Percentiles rank a stretch among this genome's conserved stretches.
Conservation (phyloP, 2,888 invertebrate genomes). For the Dasypolia templi region DNA sequence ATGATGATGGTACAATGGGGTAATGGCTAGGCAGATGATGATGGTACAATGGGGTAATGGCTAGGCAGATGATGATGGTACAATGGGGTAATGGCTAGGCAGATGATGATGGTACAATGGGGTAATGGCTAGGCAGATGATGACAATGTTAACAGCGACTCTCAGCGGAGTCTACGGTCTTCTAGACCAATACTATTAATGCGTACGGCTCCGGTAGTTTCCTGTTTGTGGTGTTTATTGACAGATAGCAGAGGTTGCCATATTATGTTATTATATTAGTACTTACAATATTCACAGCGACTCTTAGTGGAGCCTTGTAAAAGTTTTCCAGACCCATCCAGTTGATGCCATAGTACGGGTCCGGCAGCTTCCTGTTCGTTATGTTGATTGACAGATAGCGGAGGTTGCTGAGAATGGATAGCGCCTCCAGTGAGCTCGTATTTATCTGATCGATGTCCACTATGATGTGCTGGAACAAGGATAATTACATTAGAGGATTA, state of each 20-base stretch:
- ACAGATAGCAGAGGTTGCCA: conserved; percentile 70
- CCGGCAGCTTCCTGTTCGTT: conserved; percentile 58
- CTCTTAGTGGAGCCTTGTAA: conserved; percentile 70
- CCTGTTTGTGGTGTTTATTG: conserved; percentile 74
- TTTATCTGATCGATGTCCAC: conserved; percentile 80
- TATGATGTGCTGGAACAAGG: conserved; percentile 76
- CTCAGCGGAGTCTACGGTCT: conserved; percentile 65
- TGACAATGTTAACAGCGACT: conserved; percentile 81
- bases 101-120: too few species aligned
- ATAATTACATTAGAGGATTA: not conserved
- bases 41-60: too few species aligned
- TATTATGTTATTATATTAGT: conserved; percentile 2
- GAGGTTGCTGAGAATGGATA: conserved; percentile 74
- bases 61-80: too few species aligned
- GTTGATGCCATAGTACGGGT: conserved; percentile 66
- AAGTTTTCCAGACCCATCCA: conserved; percentile 73
- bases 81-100: too few species aligned
- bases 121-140: too few species aligned
- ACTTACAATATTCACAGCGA: conserved; percentile 83
- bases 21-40: too few species aligned
- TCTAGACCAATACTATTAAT: conserved; percentile 76
- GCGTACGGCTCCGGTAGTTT: conserved; percentile 47
- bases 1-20: too few species aligned
- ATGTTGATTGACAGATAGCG: conserved; percentile 76
- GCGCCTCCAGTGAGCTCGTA: conserved; percentile 73